Conservation (phyloP, 2,888 invertebrate species). For the Desoria tigrina region DNA sequence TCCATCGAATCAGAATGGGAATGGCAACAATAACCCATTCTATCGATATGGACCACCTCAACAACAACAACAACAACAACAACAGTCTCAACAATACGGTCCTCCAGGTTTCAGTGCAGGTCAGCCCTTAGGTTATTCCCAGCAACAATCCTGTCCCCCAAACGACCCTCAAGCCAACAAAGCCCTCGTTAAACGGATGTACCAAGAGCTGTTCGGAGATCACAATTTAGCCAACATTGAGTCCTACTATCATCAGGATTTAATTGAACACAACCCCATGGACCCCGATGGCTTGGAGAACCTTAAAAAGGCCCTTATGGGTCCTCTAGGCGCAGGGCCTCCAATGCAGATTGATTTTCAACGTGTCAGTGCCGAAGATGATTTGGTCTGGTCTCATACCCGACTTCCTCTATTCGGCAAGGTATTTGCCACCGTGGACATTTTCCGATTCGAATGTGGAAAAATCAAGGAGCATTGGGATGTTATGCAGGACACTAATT, state of each 20-base stretch:
- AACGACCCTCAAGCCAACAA: conserved; percentile 16
- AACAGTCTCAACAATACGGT: neutral
- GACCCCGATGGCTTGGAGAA: conserved; percentile 7
- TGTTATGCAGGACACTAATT: conserved; percentile 34
- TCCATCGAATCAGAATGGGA: neutral
- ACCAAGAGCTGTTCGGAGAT: conserved; percentile 23
- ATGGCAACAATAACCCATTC: neutral
- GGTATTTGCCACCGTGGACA: conserved; percentile 33
- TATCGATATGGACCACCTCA: neutral
- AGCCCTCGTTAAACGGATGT: neutral
- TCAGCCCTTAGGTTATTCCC: neutral
- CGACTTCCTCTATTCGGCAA: conserved; percentile 17
- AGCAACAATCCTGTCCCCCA: neutral
- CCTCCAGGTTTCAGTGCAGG: conserved; percentile 1
- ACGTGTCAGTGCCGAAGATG: conserved; percentile 25
- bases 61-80: neutral
- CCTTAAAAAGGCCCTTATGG: conserved; percentile 10
- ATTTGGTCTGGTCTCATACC: conserved; percentile 33
- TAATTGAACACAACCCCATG: conserved; percentile 23
- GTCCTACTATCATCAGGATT: neutral
- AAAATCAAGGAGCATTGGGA: conserved; percentile 44
- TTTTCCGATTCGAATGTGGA: conserved; percentile 36
- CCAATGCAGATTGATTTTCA: conserved; percentile 25
- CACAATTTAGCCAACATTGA: conserved; percentile 19
- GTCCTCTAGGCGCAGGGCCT: conserved; percentile 35